Percentiles rank a stretch among this genome's conserved stretches.
Evolutionary conservation across 2,113 vertebrate species (phyloP).

Genomic region (Mola mola): DNA sequence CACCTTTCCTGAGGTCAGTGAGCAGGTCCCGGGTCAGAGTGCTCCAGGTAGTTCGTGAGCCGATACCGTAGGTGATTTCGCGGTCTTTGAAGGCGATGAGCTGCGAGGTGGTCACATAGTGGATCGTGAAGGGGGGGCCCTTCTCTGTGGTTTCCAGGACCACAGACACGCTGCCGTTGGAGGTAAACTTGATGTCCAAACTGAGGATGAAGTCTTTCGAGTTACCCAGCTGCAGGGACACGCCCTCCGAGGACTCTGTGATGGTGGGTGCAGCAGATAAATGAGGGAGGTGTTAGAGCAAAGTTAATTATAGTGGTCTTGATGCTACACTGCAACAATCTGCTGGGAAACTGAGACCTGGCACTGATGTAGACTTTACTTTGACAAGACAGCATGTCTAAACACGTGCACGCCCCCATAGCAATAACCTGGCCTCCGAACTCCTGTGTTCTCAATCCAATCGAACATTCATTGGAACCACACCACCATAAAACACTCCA

Average conservation of each 20-base stretch:
- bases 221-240: constrained; percentile 91
- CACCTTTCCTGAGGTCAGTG: constrained; percentile 94
- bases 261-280: constrained; percentile 15
- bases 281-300: background rate
- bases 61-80: constrained; percentile 92
- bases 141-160: constrained; percentile 94
- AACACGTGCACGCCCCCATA: no score
- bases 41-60: constrained; percentile 88
- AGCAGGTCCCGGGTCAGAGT: constrained; percentile 93
- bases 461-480: no score
- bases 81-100: constrained; percentile 90
- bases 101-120: constrained; percentile 89
- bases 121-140: constrained; percentile 89
- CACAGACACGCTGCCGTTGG: constrained; percentile 93
- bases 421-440: no score
- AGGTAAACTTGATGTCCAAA: constrained; percentile 90
- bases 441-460: no score
- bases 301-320: no score
- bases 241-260: constrained; percentile 90
- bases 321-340: no score
- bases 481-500: no score
- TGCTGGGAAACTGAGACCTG: no score
- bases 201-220: constrained; percentile 94
- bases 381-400: no score
- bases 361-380: no score